Evolutionary conservation across 2,888 invertebrate species (phyloP), one percentile per base, ranked within the genome.

Genomic region (Campoletis raptor): DNA sequence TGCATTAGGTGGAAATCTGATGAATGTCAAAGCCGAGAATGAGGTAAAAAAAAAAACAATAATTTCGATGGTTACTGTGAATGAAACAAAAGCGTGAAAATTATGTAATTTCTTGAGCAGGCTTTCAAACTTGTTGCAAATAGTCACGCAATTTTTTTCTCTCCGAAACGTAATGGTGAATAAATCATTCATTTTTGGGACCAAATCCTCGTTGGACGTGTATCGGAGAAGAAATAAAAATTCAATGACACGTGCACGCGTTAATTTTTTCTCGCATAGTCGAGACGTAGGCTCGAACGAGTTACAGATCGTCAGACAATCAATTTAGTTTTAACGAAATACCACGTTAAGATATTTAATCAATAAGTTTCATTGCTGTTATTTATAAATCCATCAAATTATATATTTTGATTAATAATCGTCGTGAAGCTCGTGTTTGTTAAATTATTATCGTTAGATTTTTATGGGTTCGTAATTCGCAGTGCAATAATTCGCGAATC

Each of bases 181-280:
- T 84, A 69, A 81, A 84, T 81, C 76, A 85, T 87, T 84, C 12
- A 84, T 78, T 82, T 87, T 82, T 87, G 85, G 87, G 87, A 87
- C 85, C 87, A 87, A 87, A 82, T 66, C 72, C 76, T 85, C 77
- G 84, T 85, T 72, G 18, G 70, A 84, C 69, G 70, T 70, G 76
- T 61, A 21, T 61, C 30, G 18, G 18, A 15, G 24, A 73, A 54
- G n/a, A 69, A 42, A 79, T 57, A 2, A 30, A 61, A 6, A 64
- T 12, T 10, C 24, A 61, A 61, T 15, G 24, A 66, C 61, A 52
- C 24, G 40, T 40, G 69, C 74, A 77, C 66, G n/a, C 37, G 24
- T 76, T 73, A 70, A 37, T 82, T 76, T 12, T 66, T 81, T 57
- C 24, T 64, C 77, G 70, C 54, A 7, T 45, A 66, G 72, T 81